Percentiles rank a stretch among this genome's conserved stretches.
Conservation (phyloP, 2,888 invertebrate genomes). For the Zaprionus bogoriensis region DNA sequence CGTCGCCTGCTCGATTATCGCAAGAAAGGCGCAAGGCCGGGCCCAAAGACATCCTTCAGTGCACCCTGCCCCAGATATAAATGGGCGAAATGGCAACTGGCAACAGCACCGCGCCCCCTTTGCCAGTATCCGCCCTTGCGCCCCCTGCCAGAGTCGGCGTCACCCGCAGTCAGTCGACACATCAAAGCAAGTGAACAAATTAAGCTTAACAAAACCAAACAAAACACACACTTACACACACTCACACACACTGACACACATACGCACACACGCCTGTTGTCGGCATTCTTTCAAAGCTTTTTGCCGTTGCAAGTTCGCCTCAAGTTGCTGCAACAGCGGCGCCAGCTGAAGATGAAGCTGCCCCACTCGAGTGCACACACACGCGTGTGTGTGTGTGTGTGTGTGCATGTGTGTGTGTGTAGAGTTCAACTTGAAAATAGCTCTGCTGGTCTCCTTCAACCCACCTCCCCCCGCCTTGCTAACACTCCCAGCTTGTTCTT, state of each 20-base stretch:
- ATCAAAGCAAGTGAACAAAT: slow-evolving; percentile 75
- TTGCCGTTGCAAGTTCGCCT: slow-evolving; percentile 43
- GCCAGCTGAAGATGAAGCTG: slow-evolving; percentile 66
- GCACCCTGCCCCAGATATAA: neutral
- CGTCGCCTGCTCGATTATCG: slow-evolving; percentile 36
- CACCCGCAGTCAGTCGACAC: slow-evolving; percentile 47
- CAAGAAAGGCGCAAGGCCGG: slow-evolving; percentile 24
- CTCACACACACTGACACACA: slow-evolving; percentile 7
- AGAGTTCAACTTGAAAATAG: slow-evolving; percentile 64
- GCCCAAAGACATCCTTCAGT: slow-evolving; percentile 12
- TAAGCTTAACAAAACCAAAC: slow-evolving; percentile 76
- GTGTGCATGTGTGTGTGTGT: slow-evolving; percentile 5
- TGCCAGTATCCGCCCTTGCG: neutral
- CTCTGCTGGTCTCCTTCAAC: slow-evolving; percentile 44
- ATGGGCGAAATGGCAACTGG: neutral
- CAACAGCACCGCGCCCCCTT: too few relatives aligned
- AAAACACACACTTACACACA: slow-evolving; percentile 26
- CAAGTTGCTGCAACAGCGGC: slow-evolving; percentile 60
- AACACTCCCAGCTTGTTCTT: neutral
- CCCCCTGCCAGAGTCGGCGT: neutral
- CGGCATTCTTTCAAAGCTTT: slow-evolving; percentile 68
- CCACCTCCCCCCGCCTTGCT: neutral
- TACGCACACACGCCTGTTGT: slow-evolving; percentile 36
- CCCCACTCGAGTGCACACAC: slow-evolving; percentile 60
- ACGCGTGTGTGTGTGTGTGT: neutral